Evolutionary conservation across 2,888 invertebrate species (phyloP).

Genomic region (Entomobrya multifasciata): DNA sequence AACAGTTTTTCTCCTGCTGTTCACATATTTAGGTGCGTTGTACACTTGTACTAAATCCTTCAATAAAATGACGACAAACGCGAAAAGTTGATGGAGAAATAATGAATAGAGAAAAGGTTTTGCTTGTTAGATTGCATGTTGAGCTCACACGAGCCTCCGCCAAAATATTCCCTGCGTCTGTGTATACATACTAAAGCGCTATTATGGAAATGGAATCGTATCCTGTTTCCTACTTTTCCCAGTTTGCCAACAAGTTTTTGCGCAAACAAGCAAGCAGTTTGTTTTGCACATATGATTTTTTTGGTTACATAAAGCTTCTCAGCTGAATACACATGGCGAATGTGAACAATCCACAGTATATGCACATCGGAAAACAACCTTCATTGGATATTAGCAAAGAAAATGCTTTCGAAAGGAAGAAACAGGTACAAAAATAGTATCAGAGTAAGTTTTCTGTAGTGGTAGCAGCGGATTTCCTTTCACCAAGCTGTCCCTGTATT

Average conservation of each 20-base stretch:
- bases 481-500: not conserved
- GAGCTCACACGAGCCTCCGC: conserved; percentile 2
- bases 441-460: not conserved
- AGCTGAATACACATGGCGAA: not conserved
- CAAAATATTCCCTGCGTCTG: not conserved
- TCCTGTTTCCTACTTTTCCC: conserved; percentile 18
- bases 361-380: not conserved
- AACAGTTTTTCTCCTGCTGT: not conserved
- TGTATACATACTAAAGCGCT: not conserved
- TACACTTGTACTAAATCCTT: not conserved
- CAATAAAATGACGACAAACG: conserved; percentile 20
- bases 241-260: conserved; percentile 40
- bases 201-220: not conserved
- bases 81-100: conserved; percentile 35
- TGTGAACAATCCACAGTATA: too few relatives aligned
- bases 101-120: not conserved
- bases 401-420: conserved; percentile 5
- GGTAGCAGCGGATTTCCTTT: not conserved
- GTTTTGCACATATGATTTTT: not conserved
- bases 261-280: not conserved
- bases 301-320: not conserved
- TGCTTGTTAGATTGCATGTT: conserved; percentile 35
- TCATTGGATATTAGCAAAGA: conserved; percentile 42
- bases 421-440: not conserved
- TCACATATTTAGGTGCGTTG: too few relatives aligned